Percentiles rank a stretch among this genome's conserved stretches.
Evolutionary conservation across 2,113 vertebrate species (phyloP).

Genomic region (Propithecus coquereli): DNA sequence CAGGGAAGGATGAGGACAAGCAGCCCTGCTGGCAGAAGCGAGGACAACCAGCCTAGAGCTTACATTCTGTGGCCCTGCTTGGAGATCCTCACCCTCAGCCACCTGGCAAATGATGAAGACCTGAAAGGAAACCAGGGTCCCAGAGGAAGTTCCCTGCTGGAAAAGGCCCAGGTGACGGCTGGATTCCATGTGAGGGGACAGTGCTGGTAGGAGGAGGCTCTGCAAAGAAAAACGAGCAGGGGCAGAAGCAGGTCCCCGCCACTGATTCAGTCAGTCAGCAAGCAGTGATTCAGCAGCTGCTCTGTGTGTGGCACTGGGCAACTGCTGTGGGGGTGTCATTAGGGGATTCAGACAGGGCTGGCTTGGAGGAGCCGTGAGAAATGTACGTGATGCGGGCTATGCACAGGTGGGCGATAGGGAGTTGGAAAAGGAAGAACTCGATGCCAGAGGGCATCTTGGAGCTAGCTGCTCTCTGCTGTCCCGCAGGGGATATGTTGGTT

Average conservation of each 20-base stretch:
- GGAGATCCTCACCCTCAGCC: not conserved
- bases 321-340: not conserved
- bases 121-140: not conserved
- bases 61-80: not conserved
- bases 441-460: not conserved
- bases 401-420: not conserved
- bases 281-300: not conserved
- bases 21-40: conserved; percentile 11
- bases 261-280: not conserved
- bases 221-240: not conserved
- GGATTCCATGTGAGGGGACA: not conserved
- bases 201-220: not conserved
- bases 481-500: not conserved
- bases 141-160: not conserved
- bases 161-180: not conserved
- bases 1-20: conserved; percentile 15
- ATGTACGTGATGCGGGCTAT: not conserved
- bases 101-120: not conserved
- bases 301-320: not conserved
- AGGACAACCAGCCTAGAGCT: not conserved
- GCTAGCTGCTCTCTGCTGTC: not conserved
- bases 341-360: not conserved
- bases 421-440: not conserved
- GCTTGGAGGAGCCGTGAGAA: not conserved
- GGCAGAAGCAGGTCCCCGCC: not conserved